Evolutionary conservation across 2,888 invertebrate genomes (phyloP), one percentile per base, ranked within the genome.

Genomic region (Ochlodes sylvanus): DNA sequence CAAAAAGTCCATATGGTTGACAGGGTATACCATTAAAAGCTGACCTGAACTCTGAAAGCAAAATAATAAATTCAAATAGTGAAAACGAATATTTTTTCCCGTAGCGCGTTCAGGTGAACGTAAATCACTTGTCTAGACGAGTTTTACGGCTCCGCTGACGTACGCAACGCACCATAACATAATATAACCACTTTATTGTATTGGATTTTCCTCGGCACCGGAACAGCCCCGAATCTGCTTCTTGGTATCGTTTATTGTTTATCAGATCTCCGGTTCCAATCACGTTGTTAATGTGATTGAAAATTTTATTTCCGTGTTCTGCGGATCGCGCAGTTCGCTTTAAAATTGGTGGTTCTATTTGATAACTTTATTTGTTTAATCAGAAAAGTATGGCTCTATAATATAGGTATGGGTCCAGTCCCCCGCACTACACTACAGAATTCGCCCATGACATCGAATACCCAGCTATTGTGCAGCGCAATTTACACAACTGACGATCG

Each of bases 41-140:
- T 44, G 19, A 34, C 32, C 55, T 67, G 34, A 55, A 41, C 54
- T 41, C 32, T 54, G 55, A 15, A 54, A 56, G 19, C 58, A 6
- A 34, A 32, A n/a, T 21, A 10, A 62, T 38, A 62, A 44, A 68
- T 62, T 68, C 62, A 62, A 62, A 61, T 41, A 47, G 41, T 62
- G 38, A 21, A 21, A 55, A 21, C 64, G 63, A 67, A 75, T 71
- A 75, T 76, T 76, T 79, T 76, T 77, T 77, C 73, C 71, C 72
- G 63, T 74, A 70, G 74, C 71, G 71, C 77, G 75, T 76, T 69
- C 89, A 90, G 90, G 90, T 90, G 86, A 75, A 78, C 86, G 82
- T 90, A 90, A 89, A 90, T 90, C 88, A 89, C 82, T 78, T 71
- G 90, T 90, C 90, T 90, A 90, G 90, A 90, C 90, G 79, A 82